Percentiles rank a stretch among this genome's conserved stretches.
These are phyloP conservation scores for Eudemis profundana DNA, from an alignment of 2,888 invertebrate species.

Conservation along the genomic window DNA sequence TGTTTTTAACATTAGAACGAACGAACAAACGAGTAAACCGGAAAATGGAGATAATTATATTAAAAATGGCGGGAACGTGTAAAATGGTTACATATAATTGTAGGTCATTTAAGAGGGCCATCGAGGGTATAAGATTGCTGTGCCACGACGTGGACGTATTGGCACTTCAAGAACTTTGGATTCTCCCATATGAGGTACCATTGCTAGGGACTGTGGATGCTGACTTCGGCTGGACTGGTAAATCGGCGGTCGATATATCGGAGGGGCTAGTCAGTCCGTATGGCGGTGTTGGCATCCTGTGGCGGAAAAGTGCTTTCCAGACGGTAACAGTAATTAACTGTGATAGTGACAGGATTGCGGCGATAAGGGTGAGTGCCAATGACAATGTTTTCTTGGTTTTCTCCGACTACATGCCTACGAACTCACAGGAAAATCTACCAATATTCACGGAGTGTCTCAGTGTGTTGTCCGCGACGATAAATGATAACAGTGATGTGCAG, in stretches of 20 bases:
- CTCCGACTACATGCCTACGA: neutral
- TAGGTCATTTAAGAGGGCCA: neutral
- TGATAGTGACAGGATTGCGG: neutral
- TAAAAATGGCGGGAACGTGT: neutral
- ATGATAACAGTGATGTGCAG: neutral
- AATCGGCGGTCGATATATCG: conserved; percentile 11
- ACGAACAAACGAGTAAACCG: neutral
- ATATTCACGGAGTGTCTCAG: conserved; percentile 1
- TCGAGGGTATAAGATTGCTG: neutral
- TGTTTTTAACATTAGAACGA: neutral
- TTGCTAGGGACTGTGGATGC: neutral
- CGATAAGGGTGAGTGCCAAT: neutral
- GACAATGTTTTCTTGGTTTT: neutral
- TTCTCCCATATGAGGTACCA: neutral
- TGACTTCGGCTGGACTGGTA: conserved; percentile 3
- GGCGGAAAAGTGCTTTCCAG: neutral
- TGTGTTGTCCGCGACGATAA: neutral
- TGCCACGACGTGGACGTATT: neutral
- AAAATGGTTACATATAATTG: neutral
- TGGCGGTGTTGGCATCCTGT: conserved; percentile 13
- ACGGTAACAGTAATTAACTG: neutral
- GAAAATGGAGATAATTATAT: neutral
- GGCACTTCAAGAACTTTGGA: neutral
- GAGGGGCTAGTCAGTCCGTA: neutral
- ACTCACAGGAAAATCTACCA: neutral